Evolutionary conservation across 2,113 vertebrate genomes (phyloP).

Genomic region (Lepisosteus osseus): DNA sequence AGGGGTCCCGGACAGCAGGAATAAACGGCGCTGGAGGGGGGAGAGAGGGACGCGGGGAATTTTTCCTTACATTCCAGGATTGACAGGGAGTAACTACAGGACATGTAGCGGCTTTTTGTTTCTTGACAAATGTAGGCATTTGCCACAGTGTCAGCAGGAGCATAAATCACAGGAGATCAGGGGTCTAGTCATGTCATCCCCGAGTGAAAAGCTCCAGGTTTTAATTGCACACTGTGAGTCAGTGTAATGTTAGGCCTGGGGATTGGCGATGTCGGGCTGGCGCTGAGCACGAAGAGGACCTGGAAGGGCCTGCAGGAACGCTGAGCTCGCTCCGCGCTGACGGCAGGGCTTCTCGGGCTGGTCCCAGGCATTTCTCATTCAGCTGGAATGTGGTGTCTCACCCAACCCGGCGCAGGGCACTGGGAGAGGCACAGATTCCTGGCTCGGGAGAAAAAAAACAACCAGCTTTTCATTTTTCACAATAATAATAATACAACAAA

Average conservation of each 20-base stretch:
- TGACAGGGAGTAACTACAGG: constrained; percentile 29
- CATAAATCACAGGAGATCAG: constrained; percentile 32
- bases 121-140: constrained; percentile 21
- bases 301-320: constrained; percentile 5
- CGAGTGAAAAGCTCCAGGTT: constrained; percentile 29
- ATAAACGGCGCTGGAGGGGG: not conserved
- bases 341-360: constrained; percentile 12
- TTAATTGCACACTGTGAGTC: constrained; percentile 24
- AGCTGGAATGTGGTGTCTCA: no score
- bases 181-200: constrained; percentile 24
- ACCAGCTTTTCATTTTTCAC: no score
- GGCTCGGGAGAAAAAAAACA: no score
- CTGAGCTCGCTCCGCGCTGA: constrained; percentile 15
- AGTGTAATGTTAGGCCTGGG: constrained; percentile 22
- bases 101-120: constrained; percentile 19
- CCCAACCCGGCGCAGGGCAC: no score
- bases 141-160: constrained; percentile 18
- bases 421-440: no score
- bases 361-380: constrained; percentile 1
- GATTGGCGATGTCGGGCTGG: constrained; percentile 19
- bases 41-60: not conserved
- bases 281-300: constrained; percentile 20
- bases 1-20: no score
- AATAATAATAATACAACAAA: no score
- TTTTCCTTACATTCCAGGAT: constrained; percentile 25